Evolutionary conservation across 1,140 invertebrate species (phyloP).

Genomic region (Lutraria rhynchaena): DNA sequence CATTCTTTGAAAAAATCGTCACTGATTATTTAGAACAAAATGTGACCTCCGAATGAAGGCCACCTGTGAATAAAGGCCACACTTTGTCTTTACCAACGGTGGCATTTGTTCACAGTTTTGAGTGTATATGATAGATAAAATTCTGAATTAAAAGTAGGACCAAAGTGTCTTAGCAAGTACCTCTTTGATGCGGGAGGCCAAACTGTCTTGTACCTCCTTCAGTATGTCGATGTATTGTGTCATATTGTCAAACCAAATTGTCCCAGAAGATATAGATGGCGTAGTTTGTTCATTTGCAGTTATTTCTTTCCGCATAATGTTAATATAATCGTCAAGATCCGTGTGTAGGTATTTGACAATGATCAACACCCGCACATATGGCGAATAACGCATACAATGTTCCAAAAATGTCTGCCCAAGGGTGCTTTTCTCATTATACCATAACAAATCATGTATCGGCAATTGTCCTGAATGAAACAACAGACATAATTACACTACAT

Average conservation of each 20-base stretch:
- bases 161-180: too few relatives aligned
- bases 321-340: background rate
- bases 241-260: slow-evolving; percentile 56
- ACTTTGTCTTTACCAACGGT: too few relatives aligned
- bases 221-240: slow-evolving; percentile 49
- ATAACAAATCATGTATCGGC: slow-evolving; percentile 4
- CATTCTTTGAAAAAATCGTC: too few relatives aligned
- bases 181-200: slow-evolving; percentile 11
- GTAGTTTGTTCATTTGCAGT: background rate
- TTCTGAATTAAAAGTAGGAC: too few relatives aligned
- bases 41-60: too few relatives aligned
- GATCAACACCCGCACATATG: background rate
- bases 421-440: slow-evolving; percentile 33
- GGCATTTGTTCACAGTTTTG: too few relatives aligned
- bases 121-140: too few relatives aligned
- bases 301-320: background rate
- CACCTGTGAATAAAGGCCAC: too few relatives aligned
- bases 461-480: too few relatives aligned
- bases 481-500: too few relatives aligned
- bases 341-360: background rate
- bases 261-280: background rate
- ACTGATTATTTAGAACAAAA: too few relatives aligned
- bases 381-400: background rate
- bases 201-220: slow-evolving; percentile 3
- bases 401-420: slow-evolving; percentile 19